A percentile compares a stretch with the other conserved stretches of the same genome.
phyloP scores from a whole-genome alignment of 2,888 invertebrate genomes.

The Corbicula japonica region DNA sequence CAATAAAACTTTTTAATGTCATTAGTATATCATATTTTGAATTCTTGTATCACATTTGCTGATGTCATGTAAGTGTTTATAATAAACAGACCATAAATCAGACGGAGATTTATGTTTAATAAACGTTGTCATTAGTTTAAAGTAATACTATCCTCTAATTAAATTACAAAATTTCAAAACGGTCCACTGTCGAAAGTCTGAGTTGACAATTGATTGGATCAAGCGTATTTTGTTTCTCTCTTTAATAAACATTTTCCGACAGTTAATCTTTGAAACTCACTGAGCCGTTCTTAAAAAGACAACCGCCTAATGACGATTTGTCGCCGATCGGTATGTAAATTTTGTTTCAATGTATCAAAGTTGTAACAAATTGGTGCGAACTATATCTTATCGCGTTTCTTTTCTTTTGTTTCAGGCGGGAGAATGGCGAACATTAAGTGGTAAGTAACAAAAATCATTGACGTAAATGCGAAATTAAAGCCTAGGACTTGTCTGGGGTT shows the following conservation, averaged over 20 bases:
- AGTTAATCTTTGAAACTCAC: constrained; percentile 10
- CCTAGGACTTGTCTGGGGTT: too few species aligned
- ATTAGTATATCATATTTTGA: too few species aligned
- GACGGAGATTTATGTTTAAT: too few species aligned
- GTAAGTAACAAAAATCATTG: constrained; percentile 42
- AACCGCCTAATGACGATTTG: constrained; percentile 25
- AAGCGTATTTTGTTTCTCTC: constrained; percentile 28
- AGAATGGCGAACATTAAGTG: constrained; percentile 55
- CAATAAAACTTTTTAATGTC: too few species aligned
- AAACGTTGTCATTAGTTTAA: too few species aligned
- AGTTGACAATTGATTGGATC: constrained; percentile 3
- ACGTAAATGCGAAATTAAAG: constrained; percentile 17
- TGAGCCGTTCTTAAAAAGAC: constrained; percentile 7
- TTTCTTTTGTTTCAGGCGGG: constrained; percentile 53
- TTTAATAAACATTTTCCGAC: not conserved
- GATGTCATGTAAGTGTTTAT: too few species aligned
- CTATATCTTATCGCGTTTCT: constrained; percentile 11
- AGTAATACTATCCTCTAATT: constrained; percentile 1
- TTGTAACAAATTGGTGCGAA: constrained; percentile 16
- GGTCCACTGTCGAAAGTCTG: too few species aligned
- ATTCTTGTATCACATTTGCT: too few species aligned
- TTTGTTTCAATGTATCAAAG: constrained; percentile 31
- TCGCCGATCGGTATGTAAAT: constrained; percentile 24
- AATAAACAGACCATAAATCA: too few species aligned
- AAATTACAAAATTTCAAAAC: constrained; percentile 18